Base-by-base conservation (phyloP, 2,888 invertebrate genomes). In the Polydrusus pterygomalis region DNA sequence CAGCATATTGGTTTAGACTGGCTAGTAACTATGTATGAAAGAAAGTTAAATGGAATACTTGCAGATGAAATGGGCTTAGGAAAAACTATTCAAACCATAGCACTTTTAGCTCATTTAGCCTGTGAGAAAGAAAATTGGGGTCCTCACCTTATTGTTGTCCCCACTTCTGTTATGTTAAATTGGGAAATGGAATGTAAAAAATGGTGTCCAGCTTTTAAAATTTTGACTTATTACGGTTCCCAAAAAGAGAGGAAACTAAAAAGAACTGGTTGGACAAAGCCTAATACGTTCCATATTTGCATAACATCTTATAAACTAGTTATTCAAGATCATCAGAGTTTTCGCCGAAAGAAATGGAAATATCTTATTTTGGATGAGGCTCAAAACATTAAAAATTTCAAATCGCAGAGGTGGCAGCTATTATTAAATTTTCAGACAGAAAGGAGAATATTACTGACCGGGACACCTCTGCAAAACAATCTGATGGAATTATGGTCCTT, bases 181-280 rank as follows among this genome's bases (percentile, higher is more conserved):
- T 99, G 99, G 99, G 99, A 99, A 90, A 97, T 99, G 96, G 99
- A 99, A 89, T 96, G 98, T 86, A 99, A 99, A 88, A 99, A 99
- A 88, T 99, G 99, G 99, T 99, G 98, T 88, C 99, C 99, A 0
- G 97, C 96, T 67, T 97, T 99, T 87, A 99, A 99, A 91, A 97
- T 99, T 84, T 91, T 99, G 80, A 99, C 99, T 0, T 99, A 99
- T 87, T 99, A 98, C 86, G 99, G 99, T 58, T 93, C 94, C 38
- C 96, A 96, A 83, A 98, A 98, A 87, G 99, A 99, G 87, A 90
- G 99, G 72, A 96, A 96, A 87, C 88, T 93, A 80, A 97, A 97
- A 86, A 91, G 97, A 82, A 77, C 72, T 71, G 96, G 99, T 51
- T 99, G 99, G 99, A 98, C 98, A 13, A 99, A 98, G 88, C 95